Conservation (phyloP, 2,113 vertebrate species). For the Rhinolophus sinicus region DNA sequence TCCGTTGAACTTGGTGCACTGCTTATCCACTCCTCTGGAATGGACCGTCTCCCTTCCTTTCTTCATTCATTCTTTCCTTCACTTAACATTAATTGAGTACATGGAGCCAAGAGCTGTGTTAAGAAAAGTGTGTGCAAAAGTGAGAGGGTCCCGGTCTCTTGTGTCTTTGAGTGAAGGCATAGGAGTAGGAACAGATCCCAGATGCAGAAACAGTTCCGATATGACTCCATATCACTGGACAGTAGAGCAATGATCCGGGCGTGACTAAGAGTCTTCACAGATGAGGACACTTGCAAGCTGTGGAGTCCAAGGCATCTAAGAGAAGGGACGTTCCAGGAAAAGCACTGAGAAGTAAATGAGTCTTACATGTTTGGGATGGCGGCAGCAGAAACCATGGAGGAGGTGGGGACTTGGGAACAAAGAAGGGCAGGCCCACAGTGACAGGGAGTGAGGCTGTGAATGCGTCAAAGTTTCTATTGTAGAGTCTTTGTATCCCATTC, state of each 20-base stretch:
- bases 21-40: no score
- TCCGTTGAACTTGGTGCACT: accelerated
- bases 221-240: accelerated
- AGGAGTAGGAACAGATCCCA: not conserved
- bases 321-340: not conserved
- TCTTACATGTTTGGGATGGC: not conserved
- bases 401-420: not conserved
- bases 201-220: accelerated
- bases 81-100: not conserved
- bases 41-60: not conserved
- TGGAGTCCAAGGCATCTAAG: not conserved
- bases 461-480: not conserved
- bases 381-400: not conserved
- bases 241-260: not conserved
- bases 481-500: not conserved
- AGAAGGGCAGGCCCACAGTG: no score
- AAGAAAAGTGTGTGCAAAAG: not conserved
- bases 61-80: not conserved
- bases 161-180: not conserved
- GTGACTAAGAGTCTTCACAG: not conserved
- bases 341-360: not conserved
- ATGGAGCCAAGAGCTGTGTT: not conserved
- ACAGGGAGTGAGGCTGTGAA: not conserved
- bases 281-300: not conserved
- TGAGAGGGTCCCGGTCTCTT: not conserved